phyloP scores from a whole-genome alignment of 2,888 invertebrate genomes.

The Ormyrus thymus region DNA sequence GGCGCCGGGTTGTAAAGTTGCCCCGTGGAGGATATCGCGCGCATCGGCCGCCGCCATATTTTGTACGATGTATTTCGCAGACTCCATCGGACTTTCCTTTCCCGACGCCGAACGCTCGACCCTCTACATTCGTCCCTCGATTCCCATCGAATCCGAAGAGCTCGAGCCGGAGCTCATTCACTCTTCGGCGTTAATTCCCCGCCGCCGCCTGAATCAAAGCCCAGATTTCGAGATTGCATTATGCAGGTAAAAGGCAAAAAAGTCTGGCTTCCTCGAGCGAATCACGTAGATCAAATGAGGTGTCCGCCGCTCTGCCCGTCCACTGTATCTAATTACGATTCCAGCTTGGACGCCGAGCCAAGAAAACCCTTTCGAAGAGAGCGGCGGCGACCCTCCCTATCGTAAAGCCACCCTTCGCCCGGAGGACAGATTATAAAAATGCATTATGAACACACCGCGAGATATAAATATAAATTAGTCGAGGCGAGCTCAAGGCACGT shows the following conservation, averaged over 20 bases:
- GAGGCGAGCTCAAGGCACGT: constrained; percentile 57
- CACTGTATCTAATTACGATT: constrained; percentile 34
- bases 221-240: constrained; percentile 29
- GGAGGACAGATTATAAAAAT: constrained; percentile 62
- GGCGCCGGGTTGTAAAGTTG: constrained; percentile 71
- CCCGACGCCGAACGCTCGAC: constrained; percentile 36
- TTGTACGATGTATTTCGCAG: constrained; percentile 69
- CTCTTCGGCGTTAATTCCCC: constrained; percentile 47
- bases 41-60: constrained; percentile 71
- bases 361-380: constrained; percentile 43
- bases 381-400: constrained; percentile 14
- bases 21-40: constrained; percentile 69
- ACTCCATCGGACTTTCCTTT: constrained; percentile 47
- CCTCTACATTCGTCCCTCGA: constrained; percentile 52
- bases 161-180: constrained; percentile 53
- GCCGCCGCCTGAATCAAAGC: constrained; percentile 36
- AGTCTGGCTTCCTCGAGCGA: too few species aligned
- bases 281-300: too few species aligned
- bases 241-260: background rate
- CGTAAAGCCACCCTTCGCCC: constrained; percentile 57
- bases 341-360: constrained; percentile 10
- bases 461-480: constrained; percentile 63
- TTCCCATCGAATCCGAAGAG: constrained; percentile 53
- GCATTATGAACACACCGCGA: constrained; percentile 60
- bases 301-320: background rate